phyloP scores from a whole-genome alignment of 2,113 vertebrate species.

The Antechinus stuartii region DNA sequence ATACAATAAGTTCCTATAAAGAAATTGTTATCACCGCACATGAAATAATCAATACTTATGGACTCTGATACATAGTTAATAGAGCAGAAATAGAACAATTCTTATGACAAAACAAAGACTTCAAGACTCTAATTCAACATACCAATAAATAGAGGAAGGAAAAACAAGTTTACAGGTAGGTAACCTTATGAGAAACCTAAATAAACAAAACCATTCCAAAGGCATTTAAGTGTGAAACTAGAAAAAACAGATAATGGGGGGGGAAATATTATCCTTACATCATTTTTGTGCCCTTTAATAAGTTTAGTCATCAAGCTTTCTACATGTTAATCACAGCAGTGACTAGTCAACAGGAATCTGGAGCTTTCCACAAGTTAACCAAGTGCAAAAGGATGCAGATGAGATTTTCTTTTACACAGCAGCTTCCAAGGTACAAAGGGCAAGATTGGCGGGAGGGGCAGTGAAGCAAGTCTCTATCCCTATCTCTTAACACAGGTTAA shows the following conservation, averaged over 20 bases:
- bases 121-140: background rate
- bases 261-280: too few relatives aligned
- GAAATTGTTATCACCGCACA: background rate
- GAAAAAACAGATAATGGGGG: background rate
- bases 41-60: background rate
- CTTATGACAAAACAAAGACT: background rate
- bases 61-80: background rate
- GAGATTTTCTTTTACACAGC: background rate
- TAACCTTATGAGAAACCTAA: background rate
- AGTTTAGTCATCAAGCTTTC: background rate
- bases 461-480: background rate
- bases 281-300: too few relatives aligned
- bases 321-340: background rate
- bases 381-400: background rate
- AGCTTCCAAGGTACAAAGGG: background rate
- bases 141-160: background rate
- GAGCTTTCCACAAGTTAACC: background rate
- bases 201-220: background rate
- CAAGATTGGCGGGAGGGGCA: too few relatives aligned
- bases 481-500: too few relatives aligned
- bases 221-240: background rate
- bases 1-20: background rate
- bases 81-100: background rate
- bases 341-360: background rate
- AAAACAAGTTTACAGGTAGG: background rate